Base-by-base conservation (phyloP, 1,140 invertebrate genomes). In the Watersipora subatra region DNA sequence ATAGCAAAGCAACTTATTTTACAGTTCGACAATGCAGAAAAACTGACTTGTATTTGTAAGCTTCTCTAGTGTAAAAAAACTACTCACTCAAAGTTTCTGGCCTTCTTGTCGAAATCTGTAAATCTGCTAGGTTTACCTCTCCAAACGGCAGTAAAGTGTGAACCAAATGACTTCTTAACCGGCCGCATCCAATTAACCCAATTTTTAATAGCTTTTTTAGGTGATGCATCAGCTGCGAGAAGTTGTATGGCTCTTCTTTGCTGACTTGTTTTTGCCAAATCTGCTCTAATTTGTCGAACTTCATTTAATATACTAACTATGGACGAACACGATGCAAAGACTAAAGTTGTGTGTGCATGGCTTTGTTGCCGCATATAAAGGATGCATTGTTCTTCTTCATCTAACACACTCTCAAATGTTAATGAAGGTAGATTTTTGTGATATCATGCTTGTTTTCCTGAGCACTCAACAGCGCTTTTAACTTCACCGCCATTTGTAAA, bases 71-170 rank as follows among this genome's bases (percentile, higher is more conserved):
- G n/a, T n/a, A n/a, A n/a, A n/a, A n/a, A n/a, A n/a, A n/a, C n/a
- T n/a, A n/a, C n/a, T n/a, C n/a, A 78, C 77, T 73, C 64, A 78
- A 65, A 57, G 72, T 76, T 68, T 80, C 78, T 68, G 78, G 78
- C 64, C 78, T 68, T 26, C 78, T 68, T 57, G 78, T 79, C 22
- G 78, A 80, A 25, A 80, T 75, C 61, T 71, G 69, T 2, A 80
- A 57, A 24, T 76, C 73, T 30, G 70, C 69, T 62, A 76, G 73
- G 64, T 70, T 71, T 1, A 80, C 69, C 67, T 72, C 71, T n/a
- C 73, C 74, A 71, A 72, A 76, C 64, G 75, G 74, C n/a, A 80
- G 65, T 2, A 80, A 68, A 67, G 69, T 72, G 46, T 75, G 69
- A 3, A 73, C 75, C 46, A 80, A 69, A 57, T 78, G 78, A 70